Evolutionary conservation across 2,888 invertebrate genomes (phyloP).

Genomic region (Cecidostiba fungosa): DNA sequence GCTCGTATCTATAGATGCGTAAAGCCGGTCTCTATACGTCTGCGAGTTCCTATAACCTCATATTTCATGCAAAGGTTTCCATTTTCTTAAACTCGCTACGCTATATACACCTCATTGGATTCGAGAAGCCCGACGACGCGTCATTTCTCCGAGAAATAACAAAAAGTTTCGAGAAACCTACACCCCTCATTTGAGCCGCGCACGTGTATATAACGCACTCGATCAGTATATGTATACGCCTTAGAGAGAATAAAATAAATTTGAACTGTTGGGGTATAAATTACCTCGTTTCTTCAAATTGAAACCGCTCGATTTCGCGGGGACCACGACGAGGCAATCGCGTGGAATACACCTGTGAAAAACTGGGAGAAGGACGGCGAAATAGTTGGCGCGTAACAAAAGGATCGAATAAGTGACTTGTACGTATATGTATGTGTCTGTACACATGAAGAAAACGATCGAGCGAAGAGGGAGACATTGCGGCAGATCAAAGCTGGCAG

Average conservation of each 20-base stretch:
- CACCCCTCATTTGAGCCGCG: background rate
- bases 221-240: background rate
- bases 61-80: slow-evolving; percentile 11
- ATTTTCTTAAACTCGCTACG: slow-evolving; percentile 1
- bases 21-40: background rate
- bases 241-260: background rate
- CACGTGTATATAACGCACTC: background rate
- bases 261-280: background rate
- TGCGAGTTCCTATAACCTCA: background rate
- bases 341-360: background rate
- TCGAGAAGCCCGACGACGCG: background rate
- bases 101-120: background rate
- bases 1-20: background rate
- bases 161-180: background rate
- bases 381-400: slow-evolving; percentile 1
- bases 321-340: background rate
- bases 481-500: background rate
- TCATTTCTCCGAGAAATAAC: background rate
- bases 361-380: background rate
- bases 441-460: background rate
- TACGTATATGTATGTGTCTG: background rate
- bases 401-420: background rate
- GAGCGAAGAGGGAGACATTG: background rate
- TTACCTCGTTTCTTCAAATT: background rate
- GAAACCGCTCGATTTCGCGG: background rate